These are phyloP conservation scores for Plagodis pulveraria DNA, from an alignment of 2,888 invertebrate species.

Conservation along the genomic window DNA sequence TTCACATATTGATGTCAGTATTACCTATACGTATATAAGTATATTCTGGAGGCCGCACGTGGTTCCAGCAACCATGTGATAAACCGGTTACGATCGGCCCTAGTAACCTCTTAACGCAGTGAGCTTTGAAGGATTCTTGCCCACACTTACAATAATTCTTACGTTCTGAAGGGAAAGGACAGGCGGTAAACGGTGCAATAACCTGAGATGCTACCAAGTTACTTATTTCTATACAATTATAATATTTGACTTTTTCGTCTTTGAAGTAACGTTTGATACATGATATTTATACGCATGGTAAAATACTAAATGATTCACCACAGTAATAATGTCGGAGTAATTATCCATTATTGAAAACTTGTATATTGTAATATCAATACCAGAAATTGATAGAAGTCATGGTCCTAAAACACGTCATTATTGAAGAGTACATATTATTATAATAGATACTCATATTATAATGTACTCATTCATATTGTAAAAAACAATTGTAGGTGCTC, in stretches of 20 bases:
- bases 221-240: background rate
- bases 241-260: background rate
- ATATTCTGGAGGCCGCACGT: slow-evolving; percentile 79
- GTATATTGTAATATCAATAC: too few relatives aligned
- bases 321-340: too few relatives aligned
- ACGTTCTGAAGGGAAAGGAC: background rate
- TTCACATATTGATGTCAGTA: slow-evolving; percentile 27
- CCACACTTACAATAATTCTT: slow-evolving; percentile 43
- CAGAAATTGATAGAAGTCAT: too few relatives aligned
- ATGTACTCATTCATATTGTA: too few relatives aligned
- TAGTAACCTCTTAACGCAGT: slow-evolving; percentile 82
- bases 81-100: slow-evolving; percentile 79
- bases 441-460: too few relatives aligned
- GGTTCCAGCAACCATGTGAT: slow-evolving; percentile 75
- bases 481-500: too few relatives aligned
- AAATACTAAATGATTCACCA: too few relatives aligned
- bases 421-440: too few relatives aligned
- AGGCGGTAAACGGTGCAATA: background rate
- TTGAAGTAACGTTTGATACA: too few relatives aligned
- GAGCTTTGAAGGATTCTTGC: slow-evolving; percentile 67
- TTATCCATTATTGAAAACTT: too few relatives aligned
- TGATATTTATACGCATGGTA: too few relatives aligned
- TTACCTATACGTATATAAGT: background rate
- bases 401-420: too few relatives aligned
- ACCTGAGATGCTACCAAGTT: background rate